Percentiles rank a stretch among this genome's conserved stretches.
Evolutionary conservation across 2,797 vertebrate species (phyloP).

Genomic region (Danio choprae): DNA sequence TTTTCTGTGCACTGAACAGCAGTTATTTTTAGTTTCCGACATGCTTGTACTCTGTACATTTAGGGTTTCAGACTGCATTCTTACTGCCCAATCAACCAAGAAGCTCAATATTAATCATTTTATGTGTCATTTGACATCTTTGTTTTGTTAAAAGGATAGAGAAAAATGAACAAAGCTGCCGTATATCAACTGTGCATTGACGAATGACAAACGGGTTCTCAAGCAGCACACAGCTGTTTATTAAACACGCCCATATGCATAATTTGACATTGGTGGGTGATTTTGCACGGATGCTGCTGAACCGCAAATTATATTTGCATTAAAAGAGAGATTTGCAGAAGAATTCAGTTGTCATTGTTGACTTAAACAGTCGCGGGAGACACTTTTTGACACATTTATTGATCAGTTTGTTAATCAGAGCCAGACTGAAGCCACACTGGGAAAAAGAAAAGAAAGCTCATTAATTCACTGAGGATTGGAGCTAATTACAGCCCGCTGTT

Average conservation of each 20-base stretch:
- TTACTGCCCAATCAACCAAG: background rate
- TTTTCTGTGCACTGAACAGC: background rate
- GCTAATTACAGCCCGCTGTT: constrained; percentile 33
- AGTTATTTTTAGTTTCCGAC: constrained; percentile 1
- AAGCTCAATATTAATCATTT: constrained; percentile 29
- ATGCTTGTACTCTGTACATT: background rate
- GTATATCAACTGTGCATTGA: background rate
- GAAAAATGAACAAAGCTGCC: background rate
- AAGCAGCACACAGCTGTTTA: constrained; percentile 3
- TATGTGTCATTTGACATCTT: constrained; percentile 20
- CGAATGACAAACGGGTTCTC: background rate
- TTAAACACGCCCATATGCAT: background rate
- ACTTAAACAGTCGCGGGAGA: constrained; percentile 3
- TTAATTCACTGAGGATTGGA: constrained; percentile 36
- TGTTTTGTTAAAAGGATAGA: background rate
- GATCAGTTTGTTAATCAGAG: constrained; percentile 39
- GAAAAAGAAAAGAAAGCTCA: constrained; percentile 31
- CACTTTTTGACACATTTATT: constrained; percentile 30
- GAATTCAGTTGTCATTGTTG: constrained; percentile 19
- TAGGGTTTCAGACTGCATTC: background rate
- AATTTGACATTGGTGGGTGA: constrained; percentile 7
- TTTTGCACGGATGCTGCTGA: constrained; percentile 5
- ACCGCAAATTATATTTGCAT: constrained; percentile 19
- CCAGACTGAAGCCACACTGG: constrained; percentile 22
- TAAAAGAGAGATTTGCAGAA: constrained; percentile 11